These are phyloP conservation scores for Notodonta dromedarius DNA, from an alignment of 2,888 invertebrate species.

Conservation along the genomic window DNA sequence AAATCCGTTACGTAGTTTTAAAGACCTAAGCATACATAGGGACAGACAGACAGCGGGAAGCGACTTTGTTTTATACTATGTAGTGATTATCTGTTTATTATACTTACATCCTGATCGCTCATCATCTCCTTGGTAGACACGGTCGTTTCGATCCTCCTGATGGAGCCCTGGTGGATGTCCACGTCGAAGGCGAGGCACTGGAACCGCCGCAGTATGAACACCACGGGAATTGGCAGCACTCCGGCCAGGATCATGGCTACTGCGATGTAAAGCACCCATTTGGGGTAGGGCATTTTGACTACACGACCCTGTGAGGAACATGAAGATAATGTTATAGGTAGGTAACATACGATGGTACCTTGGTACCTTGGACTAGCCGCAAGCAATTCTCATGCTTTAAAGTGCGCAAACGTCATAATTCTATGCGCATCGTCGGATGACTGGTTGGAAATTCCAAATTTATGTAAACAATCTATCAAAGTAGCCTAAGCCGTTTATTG, in stretches of 20 bases:
- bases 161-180: constrained; percentile 96
- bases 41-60: too few species aligned
- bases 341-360: too few species aligned
- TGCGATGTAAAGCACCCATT: constrained; percentile 92
- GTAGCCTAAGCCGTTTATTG: too few species aligned
- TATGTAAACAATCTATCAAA: too few species aligned
- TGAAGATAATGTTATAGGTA: background rate
- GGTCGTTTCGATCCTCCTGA: constrained; percentile 95
- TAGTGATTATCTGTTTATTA: background rate
- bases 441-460: too few species aligned
- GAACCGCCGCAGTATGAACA: constrained; percentile 93
- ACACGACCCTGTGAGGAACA: constrained; percentile 87
- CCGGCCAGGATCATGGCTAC: constrained; percentile 91
- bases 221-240: constrained; percentile 93
- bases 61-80: too few species aligned
- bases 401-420: too few species aligned
- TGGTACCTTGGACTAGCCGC: too few species aligned
- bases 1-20: too few species aligned
- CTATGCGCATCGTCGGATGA: too few species aligned
- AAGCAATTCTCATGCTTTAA: too few species aligned
- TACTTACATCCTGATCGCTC: constrained; percentile 95
- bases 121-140: constrained; percentile 98
- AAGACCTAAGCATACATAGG: too few species aligned
- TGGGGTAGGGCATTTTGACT: constrained; percentile 88
- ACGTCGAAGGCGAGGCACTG: constrained; percentile 94